Evolutionary conservation across 2,888 invertebrate species (phyloP).

Genomic region (Drosophila buzzatii): DNA sequence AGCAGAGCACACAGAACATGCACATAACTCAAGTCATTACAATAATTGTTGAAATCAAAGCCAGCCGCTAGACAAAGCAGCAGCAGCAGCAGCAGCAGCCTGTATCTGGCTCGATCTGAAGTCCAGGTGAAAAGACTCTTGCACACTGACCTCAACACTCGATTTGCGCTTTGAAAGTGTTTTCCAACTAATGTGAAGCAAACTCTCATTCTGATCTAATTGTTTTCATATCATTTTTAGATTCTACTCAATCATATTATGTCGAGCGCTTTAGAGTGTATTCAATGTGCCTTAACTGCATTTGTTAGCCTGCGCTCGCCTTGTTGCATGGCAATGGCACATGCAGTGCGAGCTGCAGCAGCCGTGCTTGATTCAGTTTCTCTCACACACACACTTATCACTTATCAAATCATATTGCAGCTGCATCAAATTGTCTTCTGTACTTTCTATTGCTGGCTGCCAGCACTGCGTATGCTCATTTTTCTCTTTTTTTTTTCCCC

Average conservation of each 20-base stretch:
- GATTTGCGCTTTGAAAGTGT: not conserved
- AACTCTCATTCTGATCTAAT: not conserved
- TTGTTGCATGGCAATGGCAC: slow-evolving; percentile 41
- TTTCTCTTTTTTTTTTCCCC: not conserved
- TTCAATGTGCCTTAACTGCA: slow-evolving; percentile 2
- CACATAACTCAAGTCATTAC: slow-evolving; percentile 67
- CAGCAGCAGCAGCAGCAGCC: slow-evolving; percentile 5
- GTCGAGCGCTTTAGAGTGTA: not conserved
- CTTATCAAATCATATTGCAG: slow-evolving; percentile 22
- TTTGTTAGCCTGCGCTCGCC: slow-evolving; percentile 14
- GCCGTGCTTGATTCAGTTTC: slow-evolving; percentile 11
- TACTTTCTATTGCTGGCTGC: not conserved
- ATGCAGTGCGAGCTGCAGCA: slow-evolving; percentile 16
- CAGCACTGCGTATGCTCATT: slow-evolving; percentile 38
- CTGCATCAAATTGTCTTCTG: slow-evolving; percentile 27
- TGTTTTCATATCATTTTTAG: not conserved
- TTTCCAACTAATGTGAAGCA: not conserved
- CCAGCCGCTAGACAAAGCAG: slow-evolving; percentile 36
- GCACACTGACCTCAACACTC: slow-evolving; percentile 1
- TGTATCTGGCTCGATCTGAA: slow-evolving; percentile 1
- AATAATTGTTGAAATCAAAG: slow-evolving; percentile 68
- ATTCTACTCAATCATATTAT: not conserved
- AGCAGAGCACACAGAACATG: slow-evolving; percentile 26
- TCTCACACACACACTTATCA: not conserved
- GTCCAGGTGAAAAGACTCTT: not conserved